These are phyloP conservation scores for Gadus chalcogrammus DNA, from an alignment of 2,113 vertebrate genomes.

Conservation along the genomic window DNA sequence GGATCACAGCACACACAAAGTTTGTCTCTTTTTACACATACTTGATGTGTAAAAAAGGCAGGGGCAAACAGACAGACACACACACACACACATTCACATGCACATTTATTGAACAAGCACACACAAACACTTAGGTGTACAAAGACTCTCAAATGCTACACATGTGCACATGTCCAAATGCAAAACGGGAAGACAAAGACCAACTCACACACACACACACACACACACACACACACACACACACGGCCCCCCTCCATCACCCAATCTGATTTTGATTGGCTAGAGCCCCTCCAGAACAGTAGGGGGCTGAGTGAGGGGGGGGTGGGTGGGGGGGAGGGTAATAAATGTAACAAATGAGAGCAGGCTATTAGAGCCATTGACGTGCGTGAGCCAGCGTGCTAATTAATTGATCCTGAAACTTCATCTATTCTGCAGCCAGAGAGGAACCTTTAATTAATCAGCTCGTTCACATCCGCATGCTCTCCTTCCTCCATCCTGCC, in stretches of 20 bases:
- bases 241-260: not conserved
- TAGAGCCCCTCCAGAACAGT: constrained; percentile 48
- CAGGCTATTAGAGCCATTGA: constrained; percentile 71
- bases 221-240: too few relatives aligned
- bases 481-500: constrained; percentile 37
- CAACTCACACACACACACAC: too few relatives aligned
- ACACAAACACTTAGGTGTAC: too few relatives aligned
- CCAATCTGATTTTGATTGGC: constrained; percentile 65
- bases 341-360: constrained; percentile 78
- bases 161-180: too few relatives aligned
- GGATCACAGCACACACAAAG: too few relatives aligned
- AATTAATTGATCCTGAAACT: constrained; percentile 77
- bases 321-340: too few relatives aligned
- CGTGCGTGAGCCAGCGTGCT: constrained; percentile 61
- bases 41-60: too few relatives aligned
- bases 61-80: constrained; percentile 11
- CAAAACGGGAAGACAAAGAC: too few relatives aligned
- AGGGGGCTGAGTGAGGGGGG: constrained; percentile 39
- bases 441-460: constrained; percentile 70
- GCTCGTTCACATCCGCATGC: constrained; percentile 47
- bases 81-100: constrained; percentile 1
- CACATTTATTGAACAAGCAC: not conserved
- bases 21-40: too few relatives aligned
- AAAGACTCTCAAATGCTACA: too few relatives aligned
- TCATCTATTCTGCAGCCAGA: constrained; percentile 71